phyloP scores from a whole-genome alignment of 2,113 vertebrate genomes.

The Puma concolor region DNA sequence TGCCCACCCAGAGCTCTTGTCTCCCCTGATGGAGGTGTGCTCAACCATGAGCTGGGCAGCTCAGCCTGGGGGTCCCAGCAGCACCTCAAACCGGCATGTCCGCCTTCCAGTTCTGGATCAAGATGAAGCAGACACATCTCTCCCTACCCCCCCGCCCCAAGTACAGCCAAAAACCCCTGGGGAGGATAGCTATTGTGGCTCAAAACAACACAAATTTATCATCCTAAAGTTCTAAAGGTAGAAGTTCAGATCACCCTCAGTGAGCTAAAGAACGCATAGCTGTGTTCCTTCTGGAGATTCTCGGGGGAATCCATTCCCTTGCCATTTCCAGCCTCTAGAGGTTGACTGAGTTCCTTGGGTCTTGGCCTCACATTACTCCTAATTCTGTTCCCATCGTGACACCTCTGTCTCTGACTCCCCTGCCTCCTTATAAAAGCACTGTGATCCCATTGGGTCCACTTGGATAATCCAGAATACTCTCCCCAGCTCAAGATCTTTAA shows the following conservation, averaged over 20 bases:
- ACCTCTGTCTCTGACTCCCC: neutral
- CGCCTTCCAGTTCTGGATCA: neutral
- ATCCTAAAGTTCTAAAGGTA: neutral
- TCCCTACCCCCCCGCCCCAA: neutral
- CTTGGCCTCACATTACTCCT: neutral
- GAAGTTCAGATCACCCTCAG: neutral
- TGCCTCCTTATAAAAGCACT: neutral
- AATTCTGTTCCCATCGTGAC: neutral
- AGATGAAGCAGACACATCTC: neutral
- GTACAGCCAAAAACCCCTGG: neutral
- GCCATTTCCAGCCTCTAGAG: neutral
- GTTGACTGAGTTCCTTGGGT: neutral
- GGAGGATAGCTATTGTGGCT: neutral
- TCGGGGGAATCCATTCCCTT: no score
- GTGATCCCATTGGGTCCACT: neutral
- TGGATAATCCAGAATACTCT: neutral
- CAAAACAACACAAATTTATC: neutral
- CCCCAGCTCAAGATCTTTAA: neutral
- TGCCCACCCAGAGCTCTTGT: neutral
- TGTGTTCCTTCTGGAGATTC: neutral
- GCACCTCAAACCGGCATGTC: neutral
- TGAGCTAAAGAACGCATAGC: no score
- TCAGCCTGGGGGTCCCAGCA: neutral
- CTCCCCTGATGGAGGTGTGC: neutral
- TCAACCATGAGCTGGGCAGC: rapidly evolving